Evolutionary conservation across 2,113 vertebrate genomes (phyloP).

Genomic region (Edolisoma coerulescens): DNA sequence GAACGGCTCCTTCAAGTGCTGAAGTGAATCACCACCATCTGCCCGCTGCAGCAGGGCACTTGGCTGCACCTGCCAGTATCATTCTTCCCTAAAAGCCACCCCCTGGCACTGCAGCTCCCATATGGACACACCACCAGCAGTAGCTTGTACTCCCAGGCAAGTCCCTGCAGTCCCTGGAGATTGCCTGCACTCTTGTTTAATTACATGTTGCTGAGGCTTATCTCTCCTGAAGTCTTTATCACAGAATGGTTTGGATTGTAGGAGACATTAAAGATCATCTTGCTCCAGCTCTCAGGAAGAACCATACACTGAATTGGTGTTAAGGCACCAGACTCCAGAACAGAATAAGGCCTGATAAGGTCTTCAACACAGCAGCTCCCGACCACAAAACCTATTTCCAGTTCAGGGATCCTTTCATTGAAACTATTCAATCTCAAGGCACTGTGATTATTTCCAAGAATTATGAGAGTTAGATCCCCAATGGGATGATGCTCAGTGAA

Average conservation of each 20-base stretch:
- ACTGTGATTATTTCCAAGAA: background rate
- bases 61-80: background rate
- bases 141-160: background rate
- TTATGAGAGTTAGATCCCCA: background rate
- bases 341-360: background rate
- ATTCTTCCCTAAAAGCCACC: background rate
- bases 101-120: background rate
- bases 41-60: background rate
- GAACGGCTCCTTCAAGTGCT: background rate
- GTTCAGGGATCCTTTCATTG: background rate
- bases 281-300: background rate
- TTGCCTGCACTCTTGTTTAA: background rate
- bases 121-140: background rate
- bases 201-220: background rate
- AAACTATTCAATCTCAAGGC: background rate
- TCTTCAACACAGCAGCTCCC: background rate
- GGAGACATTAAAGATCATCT: background rate
- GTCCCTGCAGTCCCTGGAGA: background rate
- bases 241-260: background rate
- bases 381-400: background rate
- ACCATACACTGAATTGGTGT: background rate
- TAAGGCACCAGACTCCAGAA: background rate
- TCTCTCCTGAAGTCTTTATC: background rate
- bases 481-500: background rate
- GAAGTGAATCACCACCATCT: slow-evolving; percentile 7